Conservation (phyloP, 2,888 invertebrate genomes). For the Agrochola lota region DNA sequence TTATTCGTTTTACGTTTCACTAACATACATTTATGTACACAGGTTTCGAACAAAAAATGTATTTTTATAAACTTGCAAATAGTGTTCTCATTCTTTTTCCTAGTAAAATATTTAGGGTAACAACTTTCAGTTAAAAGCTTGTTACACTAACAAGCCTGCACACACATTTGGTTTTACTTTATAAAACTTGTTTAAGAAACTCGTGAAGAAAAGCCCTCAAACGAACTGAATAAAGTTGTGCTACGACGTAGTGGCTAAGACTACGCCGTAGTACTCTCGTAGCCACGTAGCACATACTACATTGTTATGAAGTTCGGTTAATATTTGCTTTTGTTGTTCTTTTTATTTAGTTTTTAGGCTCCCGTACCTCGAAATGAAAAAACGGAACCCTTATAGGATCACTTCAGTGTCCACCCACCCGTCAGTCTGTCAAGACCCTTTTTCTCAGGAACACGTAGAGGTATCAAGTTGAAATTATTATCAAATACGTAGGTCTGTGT, state of each 20-base stretch:
- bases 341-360: neutral
- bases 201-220: conserved; percentile 56
- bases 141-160: conserved; percentile 32
- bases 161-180: conserved; percentile 38
- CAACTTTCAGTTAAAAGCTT: conserved; percentile 25
- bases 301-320: conserved; percentile 45
- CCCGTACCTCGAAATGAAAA: too few relatives aligned
- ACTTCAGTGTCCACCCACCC: too few relatives aligned
- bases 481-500: too few relatives aligned
- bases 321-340: conserved; percentile 31
- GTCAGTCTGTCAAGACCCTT: too few relatives aligned
- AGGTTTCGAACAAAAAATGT: neutral
- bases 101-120: conserved; percentile 10
- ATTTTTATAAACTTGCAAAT: conserved; percentile 20
- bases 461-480: too few relatives aligned
- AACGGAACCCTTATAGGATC: too few relatives aligned
- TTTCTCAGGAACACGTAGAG: too few relatives aligned
- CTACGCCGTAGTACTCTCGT: conserved; percentile 57
- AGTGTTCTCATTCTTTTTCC: conserved; percentile 1
- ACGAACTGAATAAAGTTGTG: conserved; percentile 62
- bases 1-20: neutral
- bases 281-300: conserved; percentile 49
- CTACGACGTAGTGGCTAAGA: conserved; percentile 39
- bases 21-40: neutral
- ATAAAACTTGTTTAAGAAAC: conserved; percentile 48